Evolutionary conservation across 2,888 invertebrate genomes (phyloP).

Genomic region (Sphaeridia pumilis): DNA sequence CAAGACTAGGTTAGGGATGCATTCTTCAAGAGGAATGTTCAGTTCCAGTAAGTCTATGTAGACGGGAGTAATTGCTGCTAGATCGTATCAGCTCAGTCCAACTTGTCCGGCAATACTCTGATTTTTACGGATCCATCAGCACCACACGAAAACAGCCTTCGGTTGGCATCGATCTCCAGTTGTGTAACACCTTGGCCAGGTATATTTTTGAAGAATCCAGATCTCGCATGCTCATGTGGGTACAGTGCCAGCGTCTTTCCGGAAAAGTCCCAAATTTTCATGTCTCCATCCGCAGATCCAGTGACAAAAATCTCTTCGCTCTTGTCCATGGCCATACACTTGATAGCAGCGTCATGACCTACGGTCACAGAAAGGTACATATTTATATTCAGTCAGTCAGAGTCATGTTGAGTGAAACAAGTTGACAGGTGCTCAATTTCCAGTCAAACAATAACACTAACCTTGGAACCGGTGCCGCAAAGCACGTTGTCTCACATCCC

Average conservation of each 20-base stretch:
- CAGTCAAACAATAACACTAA: no score
- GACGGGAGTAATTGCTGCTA: no score
- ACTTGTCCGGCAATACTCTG: conserved; percentile 69
- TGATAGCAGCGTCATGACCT: conserved; percentile 89
- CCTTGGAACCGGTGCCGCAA: conserved; percentile 65
- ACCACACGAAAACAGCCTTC: conserved; percentile 92
- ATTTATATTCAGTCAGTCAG: no score
- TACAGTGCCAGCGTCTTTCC: conserved; percentile 43
- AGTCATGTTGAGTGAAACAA: no score
- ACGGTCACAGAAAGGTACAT: no score
- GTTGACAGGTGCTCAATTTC: no score
- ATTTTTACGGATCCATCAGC: conserved; percentile 99
- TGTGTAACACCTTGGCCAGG: conserved; percentile 89
- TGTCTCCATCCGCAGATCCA: conserved; percentile 84
- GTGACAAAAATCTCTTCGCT: conserved; percentile 93
- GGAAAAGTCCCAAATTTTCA: conserved; percentile 89
- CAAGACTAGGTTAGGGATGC: no score
- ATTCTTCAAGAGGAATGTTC: no score
- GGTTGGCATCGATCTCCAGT: conserved; percentile 76
- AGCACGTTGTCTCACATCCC: conserved; percentile 84
- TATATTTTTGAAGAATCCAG: conserved; percentile 90
- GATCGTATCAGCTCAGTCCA: no score
- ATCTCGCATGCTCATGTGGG: conserved; percentile 86
- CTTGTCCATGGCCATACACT: conserved; percentile 87
- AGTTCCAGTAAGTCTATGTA: no score